phyloP scores from a whole-genome alignment of 1,140 invertebrate species.

The Heliconius hewitsoni region DNA sequence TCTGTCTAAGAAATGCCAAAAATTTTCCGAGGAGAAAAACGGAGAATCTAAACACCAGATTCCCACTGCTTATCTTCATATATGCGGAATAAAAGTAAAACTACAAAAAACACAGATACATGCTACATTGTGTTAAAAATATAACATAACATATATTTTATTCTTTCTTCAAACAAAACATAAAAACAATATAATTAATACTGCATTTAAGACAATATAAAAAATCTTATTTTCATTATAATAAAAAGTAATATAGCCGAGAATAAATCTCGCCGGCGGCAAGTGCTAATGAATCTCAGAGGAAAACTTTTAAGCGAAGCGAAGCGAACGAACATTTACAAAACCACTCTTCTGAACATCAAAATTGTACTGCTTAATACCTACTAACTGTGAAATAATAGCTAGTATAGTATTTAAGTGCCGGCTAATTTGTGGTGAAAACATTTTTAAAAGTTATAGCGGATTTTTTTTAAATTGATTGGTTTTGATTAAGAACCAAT shows the following conservation, averaged over 20 bases:
- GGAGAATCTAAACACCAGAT: too few relatives aligned
- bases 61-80: too few relatives aligned
- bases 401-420: neutral
- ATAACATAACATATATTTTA: too few relatives aligned
- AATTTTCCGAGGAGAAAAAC: too few relatives aligned
- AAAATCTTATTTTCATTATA: neutral
- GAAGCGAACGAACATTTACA: neutral
- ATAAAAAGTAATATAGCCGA: neutral
- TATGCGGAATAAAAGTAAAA: too few relatives aligned
- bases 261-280: constrained; percentile 10
- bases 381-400: neutral
- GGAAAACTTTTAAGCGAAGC: constrained; percentile 13
- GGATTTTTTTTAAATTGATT: neutral
- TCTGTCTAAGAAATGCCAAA: too few relatives aligned
- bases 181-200: neutral
- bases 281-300: constrained; percentile 17
- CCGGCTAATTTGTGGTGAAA: neutral
- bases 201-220: neutral
- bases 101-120: too few relatives aligned
- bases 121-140: too few relatives aligned
- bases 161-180: neutral
- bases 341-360: neutral
- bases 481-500: neutral
- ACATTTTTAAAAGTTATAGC: neutral
- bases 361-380: neutral